These are phyloP conservation scores for Phyllotis vaccarum DNA, from an alignment of 2,797 vertebrate species.

Conservation along the genomic window DNA sequence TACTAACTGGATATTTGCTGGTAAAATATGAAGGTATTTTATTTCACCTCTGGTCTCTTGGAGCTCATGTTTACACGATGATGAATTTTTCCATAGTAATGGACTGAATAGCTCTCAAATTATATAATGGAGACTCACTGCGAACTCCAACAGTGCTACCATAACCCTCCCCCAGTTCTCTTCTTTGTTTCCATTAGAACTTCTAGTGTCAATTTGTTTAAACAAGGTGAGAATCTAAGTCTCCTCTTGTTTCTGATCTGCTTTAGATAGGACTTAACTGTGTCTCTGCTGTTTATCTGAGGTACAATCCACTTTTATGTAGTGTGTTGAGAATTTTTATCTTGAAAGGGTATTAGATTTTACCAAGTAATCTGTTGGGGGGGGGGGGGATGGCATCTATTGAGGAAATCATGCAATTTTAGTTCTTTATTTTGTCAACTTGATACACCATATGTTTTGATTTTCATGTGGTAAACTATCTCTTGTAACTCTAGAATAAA, in stretches of 20 bases:
- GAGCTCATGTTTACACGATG: not conserved
- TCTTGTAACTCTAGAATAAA: not conserved
- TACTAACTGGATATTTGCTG: not conserved
- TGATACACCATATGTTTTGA: not conserved
- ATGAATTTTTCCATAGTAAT: not conserved
- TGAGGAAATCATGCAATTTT: not conserved
- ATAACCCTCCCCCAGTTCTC: not conserved
- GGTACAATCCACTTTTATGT: not conserved
- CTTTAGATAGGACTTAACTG: not conserved
- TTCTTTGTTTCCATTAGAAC: not conserved
- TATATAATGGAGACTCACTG: not conserved
- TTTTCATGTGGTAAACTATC: not conserved
- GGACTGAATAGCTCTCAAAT: not conserved
- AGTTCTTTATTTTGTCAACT: not conserved
- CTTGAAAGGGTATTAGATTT: not conserved
- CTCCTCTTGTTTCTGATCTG: not conserved
- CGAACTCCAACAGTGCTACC: not conserved
- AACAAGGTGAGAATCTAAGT: not conserved
- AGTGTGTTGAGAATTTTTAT: not conserved
- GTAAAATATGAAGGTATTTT: not conserved
- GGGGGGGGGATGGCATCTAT: not conserved
- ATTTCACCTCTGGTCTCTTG: not conserved
- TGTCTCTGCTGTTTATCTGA: not conserved
- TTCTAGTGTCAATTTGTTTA: not conserved
- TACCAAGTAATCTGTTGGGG: not conserved